Conservation (phyloP, 2,113 vertebrate species). For the Neodon shergylaensis region DNA sequence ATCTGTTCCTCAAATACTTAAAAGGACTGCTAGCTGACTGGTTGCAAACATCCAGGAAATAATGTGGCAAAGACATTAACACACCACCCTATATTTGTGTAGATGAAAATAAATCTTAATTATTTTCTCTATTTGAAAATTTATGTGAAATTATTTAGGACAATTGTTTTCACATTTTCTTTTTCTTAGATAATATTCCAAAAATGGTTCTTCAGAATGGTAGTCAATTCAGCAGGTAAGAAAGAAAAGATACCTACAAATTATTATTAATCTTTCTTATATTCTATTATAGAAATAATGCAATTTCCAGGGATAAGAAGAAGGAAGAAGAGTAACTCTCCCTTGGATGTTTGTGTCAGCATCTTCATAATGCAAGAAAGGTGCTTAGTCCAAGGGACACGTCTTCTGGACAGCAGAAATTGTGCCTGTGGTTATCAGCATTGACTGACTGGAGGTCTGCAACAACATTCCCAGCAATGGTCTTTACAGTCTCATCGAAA, state of each 20-base stretch:
- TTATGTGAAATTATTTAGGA: not conserved
- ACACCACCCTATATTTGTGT: no score
- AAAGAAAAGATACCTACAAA: not conserved
- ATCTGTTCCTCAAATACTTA: not conserved
- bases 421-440: not conserved
- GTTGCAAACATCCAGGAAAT: not conserved
- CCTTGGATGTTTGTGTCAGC: not conserved
- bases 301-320: not conserved
- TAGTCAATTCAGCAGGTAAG: not conserved
- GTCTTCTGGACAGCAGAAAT: not conserved
- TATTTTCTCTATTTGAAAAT: not conserved
- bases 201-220: not conserved
- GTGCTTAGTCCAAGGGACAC: not conserved
- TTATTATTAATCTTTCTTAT: not conserved
- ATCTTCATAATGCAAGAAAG: not conserved
- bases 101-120: not conserved
- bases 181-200: not conserved
- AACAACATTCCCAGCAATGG: not conserved
- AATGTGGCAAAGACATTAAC: not conserved
- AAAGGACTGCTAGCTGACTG: not conserved
- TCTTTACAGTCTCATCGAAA: not conserved
- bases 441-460: not conserved
- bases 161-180: not conserved
- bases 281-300: not conserved
- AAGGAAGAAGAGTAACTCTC: not conserved